These are phyloP conservation scores for Bostrychus sinensis DNA, from an alignment of 2,113 vertebrate genomes.

Conservation along the genomic window DNA sequence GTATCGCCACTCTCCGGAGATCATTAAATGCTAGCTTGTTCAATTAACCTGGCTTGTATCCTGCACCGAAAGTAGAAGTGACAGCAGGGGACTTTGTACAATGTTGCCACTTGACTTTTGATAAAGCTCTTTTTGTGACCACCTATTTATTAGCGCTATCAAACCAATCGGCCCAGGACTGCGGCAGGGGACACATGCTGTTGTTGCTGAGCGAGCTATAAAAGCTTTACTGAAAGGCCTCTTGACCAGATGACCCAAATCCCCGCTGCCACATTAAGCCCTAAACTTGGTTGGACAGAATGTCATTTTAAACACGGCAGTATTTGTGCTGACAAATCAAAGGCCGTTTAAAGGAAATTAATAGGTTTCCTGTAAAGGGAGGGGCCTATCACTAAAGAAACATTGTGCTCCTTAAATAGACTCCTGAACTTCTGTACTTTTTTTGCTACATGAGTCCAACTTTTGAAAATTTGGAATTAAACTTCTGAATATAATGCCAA, in stretches of 20 bases:
- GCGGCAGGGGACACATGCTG: neutral
- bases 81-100: conserved; percentile 4
- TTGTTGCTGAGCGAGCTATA: conserved; percentile 6
- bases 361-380: neutral
- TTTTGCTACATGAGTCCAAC: neutral
- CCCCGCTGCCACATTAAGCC: conserved; percentile 11
- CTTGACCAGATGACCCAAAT: conserved; percentile 18
- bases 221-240: conserved; percentile 4
- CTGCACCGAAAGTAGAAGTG: conserved; percentile 4
- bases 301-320: conserved; percentile 5
- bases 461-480: neutral
- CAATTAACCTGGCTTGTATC: conserved; percentile 15
- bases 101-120: neutral
- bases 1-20: conserved; percentile 7
- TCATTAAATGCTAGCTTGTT: conserved; percentile 17
- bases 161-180: neutral
- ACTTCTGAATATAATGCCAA: neutral
- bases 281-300: neutral
- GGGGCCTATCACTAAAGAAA: neutral
- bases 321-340: conserved; percentile 1
- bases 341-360: neutral
- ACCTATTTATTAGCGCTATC: conserved; percentile 1
- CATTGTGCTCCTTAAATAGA: neutral
- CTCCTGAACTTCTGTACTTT: neutral
- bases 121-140: neutral